phyloP scores from a whole-genome alignment of 2,888 invertebrate species.

The Herminia tarsipennalis region DNA sequence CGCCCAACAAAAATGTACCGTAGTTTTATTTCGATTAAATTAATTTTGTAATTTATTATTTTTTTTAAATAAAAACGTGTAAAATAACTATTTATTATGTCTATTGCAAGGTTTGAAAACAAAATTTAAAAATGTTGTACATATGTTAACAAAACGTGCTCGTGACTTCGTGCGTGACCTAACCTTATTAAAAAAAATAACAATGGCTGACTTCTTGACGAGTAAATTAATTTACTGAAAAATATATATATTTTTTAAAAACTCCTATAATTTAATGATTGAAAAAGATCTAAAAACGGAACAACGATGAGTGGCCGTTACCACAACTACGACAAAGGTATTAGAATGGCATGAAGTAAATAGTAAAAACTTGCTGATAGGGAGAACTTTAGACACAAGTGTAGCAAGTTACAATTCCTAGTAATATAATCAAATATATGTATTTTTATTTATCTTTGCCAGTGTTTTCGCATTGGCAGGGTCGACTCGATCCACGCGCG shows the following conservation, averaged over 20 bases:
- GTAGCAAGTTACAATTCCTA: conserved; percentile 24
- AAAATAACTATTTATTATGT: too few species aligned
- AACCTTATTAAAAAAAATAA: conserved; percentile 21
- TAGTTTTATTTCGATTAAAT: too few species aligned
- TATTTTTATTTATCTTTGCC: conserved; percentile 87
- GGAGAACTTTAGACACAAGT: conserved; percentile 9
- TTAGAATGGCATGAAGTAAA: conserved; percentile 58
- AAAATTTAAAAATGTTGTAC: too few species aligned
- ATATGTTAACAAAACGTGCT: conserved; percentile 30
- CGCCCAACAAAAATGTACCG: too few species aligned
- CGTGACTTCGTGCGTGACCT: conserved; percentile 4
- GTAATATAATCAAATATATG: conserved; percentile 59
- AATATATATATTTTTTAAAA: conserved; percentile 8
- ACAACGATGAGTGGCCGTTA: conserved; percentile 64
- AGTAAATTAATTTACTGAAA: conserved; percentile 8
- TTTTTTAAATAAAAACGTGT: too few species aligned
- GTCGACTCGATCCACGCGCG: conserved; percentile 86
- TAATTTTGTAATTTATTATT: too few species aligned
- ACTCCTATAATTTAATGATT: conserved; percentile 19
- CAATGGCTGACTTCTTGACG: conserved; percentile 30
- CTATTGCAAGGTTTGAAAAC: neutral
- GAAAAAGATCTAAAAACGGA: conserved; percentile 11
- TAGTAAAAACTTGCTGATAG: conserved; percentile 21
- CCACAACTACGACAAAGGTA: conserved; percentile 68
- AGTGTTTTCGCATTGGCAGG: conserved; percentile 92